Evolutionary conservation across 2,888 invertebrate species (phyloP).

Genomic region (Cylindroiulus punctatus): DNA sequence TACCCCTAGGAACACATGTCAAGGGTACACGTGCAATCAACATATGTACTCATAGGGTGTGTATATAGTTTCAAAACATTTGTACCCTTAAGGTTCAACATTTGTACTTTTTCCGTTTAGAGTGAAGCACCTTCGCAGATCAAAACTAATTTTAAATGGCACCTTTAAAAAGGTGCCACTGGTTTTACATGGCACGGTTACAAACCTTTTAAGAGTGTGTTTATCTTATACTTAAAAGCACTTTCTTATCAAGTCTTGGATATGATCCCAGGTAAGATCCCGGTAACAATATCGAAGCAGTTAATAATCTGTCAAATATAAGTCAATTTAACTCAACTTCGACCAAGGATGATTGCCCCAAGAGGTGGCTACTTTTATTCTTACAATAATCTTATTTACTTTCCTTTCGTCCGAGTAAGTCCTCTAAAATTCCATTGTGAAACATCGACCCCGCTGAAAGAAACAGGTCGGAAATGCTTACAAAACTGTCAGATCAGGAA

Average conservation of each 20-base stretch:
- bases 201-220: too few species aligned
- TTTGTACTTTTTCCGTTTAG: too few species aligned
- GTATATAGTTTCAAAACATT: too few species aligned
- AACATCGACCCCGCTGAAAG: background rate
- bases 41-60: too few species aligned
- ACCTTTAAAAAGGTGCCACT: background rate
- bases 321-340: background rate
- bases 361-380: background rate
- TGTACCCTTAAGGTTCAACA: too few species aligned
- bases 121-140: too few species aligned
- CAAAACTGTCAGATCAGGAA: conserved; percentile 6
- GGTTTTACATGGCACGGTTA: background rate
- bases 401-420: background rate
- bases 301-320: background rate
- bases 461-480: background rate
- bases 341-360: background rate
- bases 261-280: background rate
- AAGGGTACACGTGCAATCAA: too few species aligned
- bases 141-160: too few species aligned
- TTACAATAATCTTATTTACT: background rate
- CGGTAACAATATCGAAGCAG: too few species aligned
- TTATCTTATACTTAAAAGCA: too few species aligned
- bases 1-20: too few species aligned
- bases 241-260: too few species aligned
- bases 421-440: background rate